Evolutionary conservation across 2,888 invertebrate genomes (phyloP), one percentile per base, ranked within the genome.

Genomic region (Drosophila tripunctata): DNA sequence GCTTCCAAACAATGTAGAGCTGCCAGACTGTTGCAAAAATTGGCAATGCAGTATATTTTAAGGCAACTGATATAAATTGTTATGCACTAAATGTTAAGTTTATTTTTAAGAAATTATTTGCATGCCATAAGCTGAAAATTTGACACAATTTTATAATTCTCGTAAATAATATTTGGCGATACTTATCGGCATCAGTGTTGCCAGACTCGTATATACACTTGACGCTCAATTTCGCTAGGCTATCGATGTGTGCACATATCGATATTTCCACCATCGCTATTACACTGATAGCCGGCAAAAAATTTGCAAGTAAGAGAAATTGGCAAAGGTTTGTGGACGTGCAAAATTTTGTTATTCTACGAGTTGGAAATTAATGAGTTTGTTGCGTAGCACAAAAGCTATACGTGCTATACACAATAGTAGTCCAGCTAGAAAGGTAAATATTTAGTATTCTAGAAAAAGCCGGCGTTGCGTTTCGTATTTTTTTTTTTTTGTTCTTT

Each of bases 281-380:
- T n/a, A n/a, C n/a, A n/a, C n/a, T n/a, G n/a, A 36, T 51, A 61
- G 73, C 73, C 73, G 73, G 73, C 63, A 72, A 58, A 67, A 64
- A 52, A n/a, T n/a, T 67, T 72, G 67, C 58, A 63, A 52, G 41
- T 48, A 15, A 44, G 19, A 24, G 27, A 58, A 51, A 41, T 62
- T 67, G 17, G 61, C 54, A 22, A 33, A 31, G 5, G 27, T 7
- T 36, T 31, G 7, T 12, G 21, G 30, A 21, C 5, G 12, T 19
- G 15, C n/a, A 14, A 22, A 8, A n/a, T n/a, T 21, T 51, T 33
- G 17, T 5, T 27, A 57, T 10, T 6, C n/a, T 48, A 15, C 12
- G 1, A 21, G 7, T 48, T n/a, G 4, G 5, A 40, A 52, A 44
- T 78, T 56, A n/a, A 87, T 87, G 87, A 82, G 75, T 47, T 57